These are phyloP conservation scores for Leptopilina myrica DNA, from an alignment of 2,888 invertebrate genomes.

Conservation along the genomic window DNA sequence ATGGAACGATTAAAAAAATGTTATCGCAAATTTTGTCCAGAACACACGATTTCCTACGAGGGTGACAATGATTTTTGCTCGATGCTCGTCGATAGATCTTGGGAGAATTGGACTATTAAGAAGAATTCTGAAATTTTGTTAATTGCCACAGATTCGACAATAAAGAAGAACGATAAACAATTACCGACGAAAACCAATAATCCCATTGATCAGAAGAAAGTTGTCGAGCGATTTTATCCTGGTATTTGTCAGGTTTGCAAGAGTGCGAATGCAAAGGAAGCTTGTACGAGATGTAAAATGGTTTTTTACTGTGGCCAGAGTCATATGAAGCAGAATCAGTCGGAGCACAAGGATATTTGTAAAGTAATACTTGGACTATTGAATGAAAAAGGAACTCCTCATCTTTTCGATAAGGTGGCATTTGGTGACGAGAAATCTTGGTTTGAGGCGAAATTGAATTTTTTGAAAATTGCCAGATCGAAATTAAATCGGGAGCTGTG, in stretches of 20 bases:
- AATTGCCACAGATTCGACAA: background rate
- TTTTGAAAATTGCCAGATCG: slow-evolving; percentile 56
- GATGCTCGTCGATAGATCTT: background rate
- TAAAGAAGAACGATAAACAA: background rate
- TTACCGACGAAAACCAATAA: background rate
- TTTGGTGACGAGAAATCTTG: slow-evolving; percentile 49
- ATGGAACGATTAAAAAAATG: background rate
- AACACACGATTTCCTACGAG: background rate
- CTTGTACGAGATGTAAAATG: slow-evolving; percentile 70
- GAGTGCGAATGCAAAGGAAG: slow-evolving; percentile 63
- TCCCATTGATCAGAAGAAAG: slow-evolving; percentile 53
- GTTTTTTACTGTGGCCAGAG: slow-evolving; percentile 70
- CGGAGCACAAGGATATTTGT: slow-evolving; percentile 69
- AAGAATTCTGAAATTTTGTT: background rate
- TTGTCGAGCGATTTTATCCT: slow-evolving; percentile 63
- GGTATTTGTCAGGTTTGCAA: slow-evolving; percentile 74
- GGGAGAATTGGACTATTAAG: background rate
- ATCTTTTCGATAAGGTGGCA: slow-evolving; percentile 43
- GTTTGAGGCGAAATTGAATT: slow-evolving; percentile 56
- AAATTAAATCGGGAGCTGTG: slow-evolving; percentile 55
- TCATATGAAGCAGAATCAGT: slow-evolving; percentile 72
- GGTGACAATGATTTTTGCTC: background rate
- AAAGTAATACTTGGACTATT: slow-evolving; percentile 59
- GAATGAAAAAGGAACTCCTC: slow-evolving; percentile 48
- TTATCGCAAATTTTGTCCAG: background rate